Conservation (phyloP, 2,797 vertebrate genomes). For the Enteromius radiatus region DNA sequence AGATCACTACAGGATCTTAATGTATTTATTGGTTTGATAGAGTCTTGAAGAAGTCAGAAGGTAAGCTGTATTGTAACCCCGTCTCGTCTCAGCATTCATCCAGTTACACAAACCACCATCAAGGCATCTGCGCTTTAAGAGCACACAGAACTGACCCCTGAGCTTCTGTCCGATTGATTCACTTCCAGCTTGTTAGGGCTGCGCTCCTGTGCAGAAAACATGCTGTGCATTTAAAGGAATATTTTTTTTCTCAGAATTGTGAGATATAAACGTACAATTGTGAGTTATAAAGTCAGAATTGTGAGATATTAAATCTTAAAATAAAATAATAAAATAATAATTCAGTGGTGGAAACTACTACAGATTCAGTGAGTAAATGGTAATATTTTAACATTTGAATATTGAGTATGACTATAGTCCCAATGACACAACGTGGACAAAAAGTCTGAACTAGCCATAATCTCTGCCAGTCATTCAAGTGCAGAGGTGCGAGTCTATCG, state of each 20-base stretch:
- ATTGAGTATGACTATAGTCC: not conserved
- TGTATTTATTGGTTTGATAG: not conserved
- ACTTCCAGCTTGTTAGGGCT: not conserved
- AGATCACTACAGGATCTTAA: not conserved
- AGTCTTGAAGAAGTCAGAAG: not conserved
- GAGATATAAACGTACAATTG: too few species aligned
- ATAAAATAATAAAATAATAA: too few species aligned
- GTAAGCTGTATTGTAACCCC: not conserved
- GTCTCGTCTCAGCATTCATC: not conserved
- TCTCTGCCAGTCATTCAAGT: not conserved
- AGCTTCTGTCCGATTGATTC: conserved; percentile 10
- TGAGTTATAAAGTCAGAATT: too few species aligned
- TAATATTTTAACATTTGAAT: too few species aligned
- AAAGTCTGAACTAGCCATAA: conserved; percentile 6
- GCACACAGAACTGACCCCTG: conserved; percentile 5
- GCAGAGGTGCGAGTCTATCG: not conserved
- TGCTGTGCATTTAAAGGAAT: not conserved
- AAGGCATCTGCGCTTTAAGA: not conserved
- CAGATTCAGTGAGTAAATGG: too few species aligned
- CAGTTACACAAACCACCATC: not conserved
- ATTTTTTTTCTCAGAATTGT: too few species aligned
- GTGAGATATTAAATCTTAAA: too few species aligned
- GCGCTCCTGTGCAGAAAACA: conserved; percentile 3
- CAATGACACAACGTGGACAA: not conserved
- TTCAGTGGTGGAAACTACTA: too few species aligned